Conservation (phyloP, 2,888 invertebrate genomes). For the Elysia crispata region DNA sequence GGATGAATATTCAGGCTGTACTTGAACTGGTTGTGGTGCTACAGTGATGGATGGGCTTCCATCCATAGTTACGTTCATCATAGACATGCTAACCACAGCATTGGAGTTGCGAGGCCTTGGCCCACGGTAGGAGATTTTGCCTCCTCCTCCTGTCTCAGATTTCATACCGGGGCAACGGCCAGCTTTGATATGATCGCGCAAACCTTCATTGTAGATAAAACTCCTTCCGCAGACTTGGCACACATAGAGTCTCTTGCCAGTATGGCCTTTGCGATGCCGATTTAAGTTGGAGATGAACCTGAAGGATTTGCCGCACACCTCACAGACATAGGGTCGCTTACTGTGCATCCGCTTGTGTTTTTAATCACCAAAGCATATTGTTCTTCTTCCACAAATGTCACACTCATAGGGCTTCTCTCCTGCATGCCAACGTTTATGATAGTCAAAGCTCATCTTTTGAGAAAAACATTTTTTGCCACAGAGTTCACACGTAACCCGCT, state of each 20-base stretch:
- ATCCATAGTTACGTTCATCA: no score
- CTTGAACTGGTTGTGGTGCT: no score
- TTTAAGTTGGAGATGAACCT: conserved; percentile 37
- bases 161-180: conserved; percentile 41
- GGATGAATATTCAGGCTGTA: no score
- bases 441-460: conserved; percentile 43
- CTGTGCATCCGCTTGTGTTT: conserved; percentile 46
- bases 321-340: conserved; percentile 40
- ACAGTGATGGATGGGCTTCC: no score
- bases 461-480: conserved; percentile 39
- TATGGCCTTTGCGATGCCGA: conserved; percentile 38
- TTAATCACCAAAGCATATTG: conserved; percentile 39
- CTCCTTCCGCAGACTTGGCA: conserved; percentile 41
- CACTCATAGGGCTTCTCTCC: conserved; percentile 45
- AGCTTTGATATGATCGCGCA: conserved; percentile 45
- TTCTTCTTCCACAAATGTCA: conserved; percentile 42
- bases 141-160: conserved; percentile 22
- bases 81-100: no score
- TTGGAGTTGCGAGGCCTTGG: background rate
- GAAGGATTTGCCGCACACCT: conserved; percentile 40
- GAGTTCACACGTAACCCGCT: conserved; percentile 44
- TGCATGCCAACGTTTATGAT: conserved; percentile 47
- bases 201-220: conserved; percentile 40
- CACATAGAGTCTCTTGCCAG: conserved; percentile 39
- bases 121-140: conserved; percentile 18